Evolutionary conservation across 2,797 vertebrate species (phyloP), one percentile per base, ranked within the genome.

Genomic region (Chloroceryle amazona): DNA sequence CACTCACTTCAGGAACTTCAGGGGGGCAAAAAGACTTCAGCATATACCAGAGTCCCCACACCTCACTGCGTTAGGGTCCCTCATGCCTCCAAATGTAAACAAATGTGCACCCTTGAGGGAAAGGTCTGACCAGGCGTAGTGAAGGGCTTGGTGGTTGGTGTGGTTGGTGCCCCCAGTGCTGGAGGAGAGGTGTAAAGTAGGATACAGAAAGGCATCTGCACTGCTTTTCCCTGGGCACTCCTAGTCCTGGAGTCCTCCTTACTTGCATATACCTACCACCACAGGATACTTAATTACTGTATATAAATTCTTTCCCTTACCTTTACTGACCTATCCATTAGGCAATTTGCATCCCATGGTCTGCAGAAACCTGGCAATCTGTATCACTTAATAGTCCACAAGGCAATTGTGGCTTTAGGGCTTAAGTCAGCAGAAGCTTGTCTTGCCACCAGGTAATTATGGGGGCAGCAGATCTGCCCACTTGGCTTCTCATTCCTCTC

Each of bases 131-230:
- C 9, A 33, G 35, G 31, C 4, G 46, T 63, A 42, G 2, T 28
- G 21, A 35, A 33, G 29, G 10, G 1, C 4, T 68, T 51, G 72
- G 8, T 22, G 10, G 29, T n/a, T n/a, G n/a, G n/a, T n/a, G n/a
- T 6, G 0, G 6, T 15, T 52, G 16, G 39, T 76, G 35, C 3
- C 13, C 25, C 6, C 7, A 12, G 13, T 26, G 33, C 35, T n/a
- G 33, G 23, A 82, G 14, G 13, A 67, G 18, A 44, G 2, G 2
- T 49, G 1, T 39, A 23, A 4, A 33, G 29, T 14, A 28, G 33
- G 4, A 52, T 20, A 37, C 15, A 70, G 22, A 89, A 73, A 63
- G 9, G 7, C 18, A 44, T 21, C 31, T 76, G 39, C n/a, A 17
- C 4, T 44, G 5, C 0, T 68, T 82, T 65, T 76, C 22, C 57